A percentile compares a stretch with the other conserved stretches of the same genome.
These are phyloP conservation scores for Alcedo quadribrachys DNA, from an alignment of 2,797 vertebrate species.

Conservation along the genomic window DNA sequence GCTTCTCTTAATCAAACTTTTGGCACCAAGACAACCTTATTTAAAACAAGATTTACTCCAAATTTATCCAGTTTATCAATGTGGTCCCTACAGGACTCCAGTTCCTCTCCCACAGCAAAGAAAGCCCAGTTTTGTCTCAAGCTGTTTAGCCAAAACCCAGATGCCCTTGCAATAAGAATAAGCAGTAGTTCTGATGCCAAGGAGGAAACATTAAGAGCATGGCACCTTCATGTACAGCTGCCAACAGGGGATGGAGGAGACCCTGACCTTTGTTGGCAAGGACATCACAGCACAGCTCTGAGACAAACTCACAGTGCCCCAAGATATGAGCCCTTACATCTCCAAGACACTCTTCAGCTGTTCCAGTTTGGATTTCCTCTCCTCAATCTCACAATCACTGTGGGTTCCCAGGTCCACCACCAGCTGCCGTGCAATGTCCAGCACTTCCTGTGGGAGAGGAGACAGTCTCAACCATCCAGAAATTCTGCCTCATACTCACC, in stretches of 20 bases:
- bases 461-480: not conserved
- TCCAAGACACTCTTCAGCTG: constrained; percentile 97
- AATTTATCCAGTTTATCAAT: not conserved
- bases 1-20: not conserved
- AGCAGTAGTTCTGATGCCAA: not conserved
- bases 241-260: not conserved
- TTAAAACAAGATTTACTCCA: not conserved
- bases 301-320: not conserved
- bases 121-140: not conserved
- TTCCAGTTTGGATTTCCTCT: constrained; percentile 95
- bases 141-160: not conserved
- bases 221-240: not conserved
- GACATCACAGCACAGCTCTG: not conserved
- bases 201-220: not conserved
- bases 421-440: constrained; percentile 93
- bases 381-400: constrained; percentile 91
- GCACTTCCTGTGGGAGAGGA: constrained; percentile 87
- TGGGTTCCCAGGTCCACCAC: constrained; percentile 89
- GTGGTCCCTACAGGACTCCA: not conserved
- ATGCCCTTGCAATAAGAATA: not conserved
- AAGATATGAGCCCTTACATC: constrained; percentile 84
- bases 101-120: not conserved
- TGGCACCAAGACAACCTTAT: not conserved
- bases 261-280: not conserved
- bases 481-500: not conserved